Base-by-base conservation (phyloP, 2,888 invertebrate genomes). In the Tetanocera ferruginea region DNA sequence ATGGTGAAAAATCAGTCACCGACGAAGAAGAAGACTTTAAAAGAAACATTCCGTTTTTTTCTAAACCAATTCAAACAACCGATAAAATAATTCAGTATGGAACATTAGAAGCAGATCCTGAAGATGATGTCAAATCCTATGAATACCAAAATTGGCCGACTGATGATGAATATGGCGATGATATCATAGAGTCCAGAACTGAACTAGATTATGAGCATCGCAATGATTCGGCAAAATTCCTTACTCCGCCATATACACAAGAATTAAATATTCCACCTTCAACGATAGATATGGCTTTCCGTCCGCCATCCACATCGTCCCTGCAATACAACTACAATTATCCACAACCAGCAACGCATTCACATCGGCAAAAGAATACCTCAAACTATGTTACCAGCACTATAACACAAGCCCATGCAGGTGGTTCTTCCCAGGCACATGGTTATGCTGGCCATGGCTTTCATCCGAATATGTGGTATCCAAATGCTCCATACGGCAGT, bases 381-480 rank as follows among this genome's bases (percentile, higher is more conserved):
- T 25, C 76, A 19, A 76, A 76, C 51, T 80, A 79, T 76, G 28
- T 52, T 66, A 52, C 70, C 75, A 17, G 57, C 51, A 19, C 23
- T 25, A 73, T 14, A 73, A 23, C 78, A 69, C 76, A 76, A 78
- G 52, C 34, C 78, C n/a, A 67, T 80, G 76, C 81, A 81, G 82
- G 43, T 28, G 8, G 79, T 76, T 52, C 80, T 80, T 76, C 77
- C 80, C 4, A 67, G 82, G 14, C 37, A 19, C 55, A 55, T 55
- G 55, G 55, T 52, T 17, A 19, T 52, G 9, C 52, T 81, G 14
- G 77, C 0, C 55, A 31, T n/a, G n/a, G 79, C 23, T 85, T 82
- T 78, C 86, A 85, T 80, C 84, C 86, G 17, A 88, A 88, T 78
- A 86, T 86, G 84, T 88, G 88, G 88, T 86, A 87, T 82, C 87